Conservation (phyloP, 2,113 vertebrate genomes). For the Gymnorhina tibicen region DNA sequence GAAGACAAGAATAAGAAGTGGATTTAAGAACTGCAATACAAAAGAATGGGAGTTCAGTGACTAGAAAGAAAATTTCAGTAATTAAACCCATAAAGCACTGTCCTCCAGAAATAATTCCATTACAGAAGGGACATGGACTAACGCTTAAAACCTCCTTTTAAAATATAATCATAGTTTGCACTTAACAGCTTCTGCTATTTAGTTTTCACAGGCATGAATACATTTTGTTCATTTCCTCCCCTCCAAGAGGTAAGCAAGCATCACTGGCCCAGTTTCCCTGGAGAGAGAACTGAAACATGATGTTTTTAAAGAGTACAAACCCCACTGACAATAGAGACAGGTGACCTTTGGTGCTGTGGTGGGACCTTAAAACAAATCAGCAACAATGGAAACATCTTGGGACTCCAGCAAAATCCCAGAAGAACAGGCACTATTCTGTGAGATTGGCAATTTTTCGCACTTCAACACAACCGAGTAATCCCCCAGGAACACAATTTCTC, state of each 20-base stretch:
- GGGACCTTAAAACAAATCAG: neutral
- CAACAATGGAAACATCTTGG: neutral
- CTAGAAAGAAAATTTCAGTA: conserved; percentile 41
- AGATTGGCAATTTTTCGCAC: neutral
- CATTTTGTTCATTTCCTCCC: neutral
- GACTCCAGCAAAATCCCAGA: conserved; percentile 6
- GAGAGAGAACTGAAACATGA: neutral
- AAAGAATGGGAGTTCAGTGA: conserved; percentile 48
- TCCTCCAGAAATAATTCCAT: conserved; percentile 48
- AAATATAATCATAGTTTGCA: conserved; percentile 25
- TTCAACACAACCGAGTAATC: neutral
- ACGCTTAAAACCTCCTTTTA: conserved; percentile 4
- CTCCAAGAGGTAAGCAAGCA: neutral
- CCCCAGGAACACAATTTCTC: neutral
- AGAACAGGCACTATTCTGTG: neutral
- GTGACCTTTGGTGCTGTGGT: neutral
- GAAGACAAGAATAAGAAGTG: conserved; percentile 92
- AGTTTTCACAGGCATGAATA: conserved; percentile 8
- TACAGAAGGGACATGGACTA: conserved; percentile 34
- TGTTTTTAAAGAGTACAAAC: conserved; percentile 6
- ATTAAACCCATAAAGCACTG: conserved; percentile 52
- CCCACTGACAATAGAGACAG: neutral
- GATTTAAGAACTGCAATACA: conserved; percentile 88
- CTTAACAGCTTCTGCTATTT: neutral
- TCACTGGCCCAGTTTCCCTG: neutral